Evolutionary conservation across 1,140 invertebrate species (phyloP), one percentile per base, ranked within the genome.

Genomic region (Neotoxoptera formosana): DNA sequence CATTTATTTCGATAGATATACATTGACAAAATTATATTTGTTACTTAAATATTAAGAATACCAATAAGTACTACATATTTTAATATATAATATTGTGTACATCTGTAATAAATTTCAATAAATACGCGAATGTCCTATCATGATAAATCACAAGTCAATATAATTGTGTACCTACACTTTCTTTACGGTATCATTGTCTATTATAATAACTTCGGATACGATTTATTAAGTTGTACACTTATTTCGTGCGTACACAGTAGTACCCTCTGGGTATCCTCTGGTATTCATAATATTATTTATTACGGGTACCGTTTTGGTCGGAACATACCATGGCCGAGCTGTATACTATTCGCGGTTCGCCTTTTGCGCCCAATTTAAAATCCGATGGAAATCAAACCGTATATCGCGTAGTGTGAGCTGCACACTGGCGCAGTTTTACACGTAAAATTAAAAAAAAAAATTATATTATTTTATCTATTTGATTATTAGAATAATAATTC

Each of bases 211-310:
- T n/a, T 88, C n/a, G 25, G n/a, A 88, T 36, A 51, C n/a, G n/a
- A 34, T 88, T 86, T 86, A n/a, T n/a, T n/a, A n/a, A 86, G 25
- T 34, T 53, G 17, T 51, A 88, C 17, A 51, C 47, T 53, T 48
- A 53, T 88, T 88, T 88, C 3, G n/a, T n/a, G 7, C n/a, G 17
- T 1, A n/a, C 34, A 51, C 30, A n/a, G 34, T 36, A 0, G 8
- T 53, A 23, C n/a, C 8, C 6, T 21, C 34, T 36, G 87, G 34
- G 23, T 87, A 47, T 53, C n/a, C n/a, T 89, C 36, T 53, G 87
- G n/a, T 56, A 56, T 89, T 89, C 34, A 89, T 89, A 76, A 76
- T 76, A 89, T n/a, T 67, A 89, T 89, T 89, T 89, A 56, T 89
- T 53, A 41, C 25, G 34, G 48, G 48, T 56, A 56, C 4, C 51